Conservation (phyloP, 2,113 vertebrate genomes). For the Platanista minor region DNA sequence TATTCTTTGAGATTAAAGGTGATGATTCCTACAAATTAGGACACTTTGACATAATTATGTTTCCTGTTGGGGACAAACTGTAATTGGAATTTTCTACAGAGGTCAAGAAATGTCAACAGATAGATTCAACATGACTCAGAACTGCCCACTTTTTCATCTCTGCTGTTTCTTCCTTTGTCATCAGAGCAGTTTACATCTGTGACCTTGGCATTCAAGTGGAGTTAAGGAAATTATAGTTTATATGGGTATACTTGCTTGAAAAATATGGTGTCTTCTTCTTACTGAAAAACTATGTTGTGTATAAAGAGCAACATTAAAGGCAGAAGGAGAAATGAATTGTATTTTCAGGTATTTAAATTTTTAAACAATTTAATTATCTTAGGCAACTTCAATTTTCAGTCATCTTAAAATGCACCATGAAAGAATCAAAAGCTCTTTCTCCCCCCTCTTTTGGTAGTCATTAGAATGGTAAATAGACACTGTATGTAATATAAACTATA, state of each 20-base stretch:
- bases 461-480: neutral
- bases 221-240: neutral
- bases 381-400: neutral
- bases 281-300: neutral
- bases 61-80: neutral
- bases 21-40: slow-evolving; percentile 26
- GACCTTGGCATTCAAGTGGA: neutral
- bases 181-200: neutral
- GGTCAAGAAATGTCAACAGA: neutral
- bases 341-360: neutral
- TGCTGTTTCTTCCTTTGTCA: neutral
- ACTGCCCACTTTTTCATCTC: neutral
- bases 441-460: neutral
- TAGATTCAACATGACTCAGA: neutral
- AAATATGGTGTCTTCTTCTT: neutral
- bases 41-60: slow-evolving; percentile 29
- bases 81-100: slow-evolving; percentile 32
- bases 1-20: slow-evolving; percentile 44
- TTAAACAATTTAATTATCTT: neutral
- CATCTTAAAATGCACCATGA: neutral
- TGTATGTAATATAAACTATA: neutral
- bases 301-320: neutral
- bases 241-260: neutral
- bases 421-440: neutral
- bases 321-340: neutral